phyloP scores from a whole-genome alignment of 2,888 invertebrate genomes.

The Xanthia togata region DNA sequence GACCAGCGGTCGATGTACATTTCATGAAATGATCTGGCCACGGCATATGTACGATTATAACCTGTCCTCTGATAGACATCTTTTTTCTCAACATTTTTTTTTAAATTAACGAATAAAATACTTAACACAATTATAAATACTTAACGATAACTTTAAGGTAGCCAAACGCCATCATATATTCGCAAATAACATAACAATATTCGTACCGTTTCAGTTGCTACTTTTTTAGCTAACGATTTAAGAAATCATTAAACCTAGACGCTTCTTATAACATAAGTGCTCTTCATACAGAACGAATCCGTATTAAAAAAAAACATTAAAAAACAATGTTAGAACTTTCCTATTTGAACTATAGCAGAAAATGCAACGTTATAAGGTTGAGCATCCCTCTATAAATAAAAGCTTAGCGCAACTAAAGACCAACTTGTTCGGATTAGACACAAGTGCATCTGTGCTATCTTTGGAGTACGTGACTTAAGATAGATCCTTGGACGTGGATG shows the following conservation, averaged over 20 bases:
- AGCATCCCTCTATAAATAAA: conserved; percentile 43
- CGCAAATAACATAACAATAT: not conserved
- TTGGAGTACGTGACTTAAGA: conserved; percentile 45
- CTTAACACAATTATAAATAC: not conserved
- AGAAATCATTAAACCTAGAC: not conserved
- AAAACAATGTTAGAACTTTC: not conserved
- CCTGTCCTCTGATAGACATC: not conserved
- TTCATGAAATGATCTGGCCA: too few relatives aligned
- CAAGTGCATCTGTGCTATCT: conserved; percentile 53
- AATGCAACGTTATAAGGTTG: conserved; percentile 39
- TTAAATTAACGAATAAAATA: not conserved
- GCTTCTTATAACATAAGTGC: not conserved
- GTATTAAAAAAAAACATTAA: not conserved
- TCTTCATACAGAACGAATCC: conserved; percentile 1
- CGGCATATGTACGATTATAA: not conserved
- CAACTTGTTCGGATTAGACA: conserved; percentile 55
- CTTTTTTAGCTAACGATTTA: not conserved
- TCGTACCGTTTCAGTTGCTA: not conserved
- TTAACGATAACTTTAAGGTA: not conserved
- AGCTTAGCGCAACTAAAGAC: conserved; percentile 43
- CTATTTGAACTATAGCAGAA: conserved; percentile 16
- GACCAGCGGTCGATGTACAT: too few relatives aligned
- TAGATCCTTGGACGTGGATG: conserved; percentile 4
- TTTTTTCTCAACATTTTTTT: not conserved
- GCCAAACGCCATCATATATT: too few relatives aligned